Evolutionary conservation across 2,113 vertebrate genomes (phyloP), one percentile per base, ranked within the genome.

Genomic region (Emydura subglobosa): DNA sequence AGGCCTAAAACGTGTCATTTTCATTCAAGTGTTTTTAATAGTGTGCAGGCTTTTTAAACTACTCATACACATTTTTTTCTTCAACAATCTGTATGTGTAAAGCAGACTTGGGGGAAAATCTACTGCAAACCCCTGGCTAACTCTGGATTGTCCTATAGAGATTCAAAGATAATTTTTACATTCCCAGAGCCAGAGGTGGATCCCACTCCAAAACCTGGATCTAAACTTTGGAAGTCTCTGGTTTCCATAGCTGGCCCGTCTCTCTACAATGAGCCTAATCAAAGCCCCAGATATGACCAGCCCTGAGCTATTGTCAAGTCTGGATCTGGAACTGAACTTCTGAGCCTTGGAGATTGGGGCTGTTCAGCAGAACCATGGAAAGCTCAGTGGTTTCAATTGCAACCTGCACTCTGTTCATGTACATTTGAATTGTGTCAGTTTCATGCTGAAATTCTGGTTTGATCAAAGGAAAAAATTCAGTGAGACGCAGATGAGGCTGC

Each of bases 371-470:
- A 44, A 21, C 50, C 47, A n/a, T 4, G 54, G 47, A 65, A 54
- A 92, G 79, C 84, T 79, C 88, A 49, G 74, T 49, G 78, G 84
- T 91, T 90, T 91, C 10, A 68, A 10, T 7, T 92, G 49, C 47
- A 92, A 92, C 76, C 21, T 0, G 0, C 29, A 49, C 29, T 94
- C 50, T 59, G 9, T 6, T 90, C 93, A 22, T 8, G 10, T n/a
- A 83, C 5, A 10, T 90, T 90, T 93, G 74, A 29, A 86, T 55
- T 91, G 51, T 84, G 78, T 65, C 95, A 91, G 53, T 49, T 89
- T 94, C 88, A 86, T 94, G 80, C 1, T 91, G 88, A 87, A 90
- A 57, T 89, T 85, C 47, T 92, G 82, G 27, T 87, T 87, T 51
- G 72, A 61, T 50, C 68, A 55, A 72, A 93, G 51, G 17, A 82